Conservation (phyloP, 1,140 invertebrate genomes). For the Uloborus diversus region DNA sequence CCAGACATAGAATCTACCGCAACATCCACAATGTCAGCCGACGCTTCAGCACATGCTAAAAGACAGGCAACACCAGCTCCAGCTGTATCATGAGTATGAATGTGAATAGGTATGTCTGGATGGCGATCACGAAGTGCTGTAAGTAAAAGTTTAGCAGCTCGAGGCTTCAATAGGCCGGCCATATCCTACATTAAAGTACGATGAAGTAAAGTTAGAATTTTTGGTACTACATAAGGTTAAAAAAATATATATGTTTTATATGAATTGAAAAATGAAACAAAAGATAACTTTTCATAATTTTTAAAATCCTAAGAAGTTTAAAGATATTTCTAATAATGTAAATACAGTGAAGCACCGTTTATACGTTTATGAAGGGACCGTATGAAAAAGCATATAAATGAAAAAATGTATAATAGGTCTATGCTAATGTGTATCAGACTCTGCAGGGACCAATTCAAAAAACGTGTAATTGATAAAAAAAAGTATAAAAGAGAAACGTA, state of each 20-base stretch:
- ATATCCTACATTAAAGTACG: constrained; percentile 79
- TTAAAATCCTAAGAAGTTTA: background rate
- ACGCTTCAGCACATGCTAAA: constrained; percentile 92
- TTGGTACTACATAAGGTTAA: too few species aligned
- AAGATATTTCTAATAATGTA: background rate
- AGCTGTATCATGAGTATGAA: constrained; percentile 98
- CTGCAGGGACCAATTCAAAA: too few species aligned
- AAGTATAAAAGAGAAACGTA: too few species aligned
- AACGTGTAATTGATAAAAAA: too few species aligned
- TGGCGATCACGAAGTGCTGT: constrained; percentile 88
- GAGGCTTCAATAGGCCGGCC: constrained; percentile 96
- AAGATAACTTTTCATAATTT: background rate
- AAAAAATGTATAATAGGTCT: too few species aligned
- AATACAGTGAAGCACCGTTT: too few species aligned
- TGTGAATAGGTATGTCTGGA: constrained; percentile 95
- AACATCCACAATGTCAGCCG: constrained; percentile 97
- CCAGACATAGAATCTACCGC: constrained; percentile 99
- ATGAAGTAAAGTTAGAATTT: too few species aligned
- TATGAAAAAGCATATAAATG: too few species aligned
- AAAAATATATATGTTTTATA: background rate
- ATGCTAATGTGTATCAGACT: too few species aligned
- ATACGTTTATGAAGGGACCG: too few species aligned
- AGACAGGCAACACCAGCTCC: constrained; percentile 94
- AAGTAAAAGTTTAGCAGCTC: constrained; percentile 88
- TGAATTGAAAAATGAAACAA: background rate